Percentiles rank a stretch among this genome's conserved stretches.
phyloP scores from a whole-genome alignment of 2,797 vertebrate species.

The Salarias fasciatus region DNA sequence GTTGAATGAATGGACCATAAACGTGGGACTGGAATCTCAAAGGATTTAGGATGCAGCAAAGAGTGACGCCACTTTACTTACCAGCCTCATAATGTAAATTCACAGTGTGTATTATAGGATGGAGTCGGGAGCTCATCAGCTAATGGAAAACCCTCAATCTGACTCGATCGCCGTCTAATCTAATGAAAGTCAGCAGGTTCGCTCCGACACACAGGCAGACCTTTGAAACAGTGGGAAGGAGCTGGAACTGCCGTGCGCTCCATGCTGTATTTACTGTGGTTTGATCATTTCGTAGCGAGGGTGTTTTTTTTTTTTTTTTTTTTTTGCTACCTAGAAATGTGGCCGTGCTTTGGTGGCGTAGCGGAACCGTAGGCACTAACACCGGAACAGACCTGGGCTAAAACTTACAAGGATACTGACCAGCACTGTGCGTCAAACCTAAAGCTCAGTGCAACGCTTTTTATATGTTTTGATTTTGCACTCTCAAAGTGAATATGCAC shows the following conservation, averaged over 20 bases:
- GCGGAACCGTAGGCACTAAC: conserved; percentile 42
- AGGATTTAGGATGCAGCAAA: too few species aligned
- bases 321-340: conserved; percentile 59
- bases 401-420: conserved; percentile 19
- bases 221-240: too few species aligned
- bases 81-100: conserved; percentile 33
- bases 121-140: neutral
- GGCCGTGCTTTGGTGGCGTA: conserved; percentile 59
- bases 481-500: too few species aligned
- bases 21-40: neutral
- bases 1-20: too few species aligned
- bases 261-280: conserved; percentile 51
- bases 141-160: too few species aligned
- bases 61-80: conserved; percentile 1
- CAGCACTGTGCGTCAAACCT: too few species aligned
- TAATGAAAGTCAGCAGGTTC: too few species aligned
- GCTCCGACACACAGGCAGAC: too few species aligned
- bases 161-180: too few species aligned
- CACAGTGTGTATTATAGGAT: conserved; percentile 40
- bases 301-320: too few species aligned
- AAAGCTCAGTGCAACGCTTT: too few species aligned
- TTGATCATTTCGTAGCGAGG: conserved; percentile 50
- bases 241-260: neutral
- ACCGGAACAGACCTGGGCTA: conserved; percentile 56
- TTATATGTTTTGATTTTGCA: too few species aligned